These are phyloP conservation scores for Athene cunicularia DNA, from an alignment of 2,113 vertebrate genomes.

Conservation along the genomic window DNA sequence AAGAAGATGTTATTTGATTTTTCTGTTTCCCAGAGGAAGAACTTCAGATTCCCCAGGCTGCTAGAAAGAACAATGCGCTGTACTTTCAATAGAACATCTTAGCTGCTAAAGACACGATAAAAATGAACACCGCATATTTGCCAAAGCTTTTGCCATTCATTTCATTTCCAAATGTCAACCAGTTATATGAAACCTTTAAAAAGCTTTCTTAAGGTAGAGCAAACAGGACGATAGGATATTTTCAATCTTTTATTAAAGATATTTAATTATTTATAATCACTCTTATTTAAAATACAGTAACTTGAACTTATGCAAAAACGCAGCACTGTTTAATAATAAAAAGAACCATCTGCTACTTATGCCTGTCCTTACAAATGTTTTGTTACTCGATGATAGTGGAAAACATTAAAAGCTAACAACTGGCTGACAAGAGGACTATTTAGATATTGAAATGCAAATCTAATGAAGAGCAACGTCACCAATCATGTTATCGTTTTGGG, in stretches of 20 bases:
- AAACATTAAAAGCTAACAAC: slow-evolving; percentile 32
- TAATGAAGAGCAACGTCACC: slow-evolving; percentile 28
- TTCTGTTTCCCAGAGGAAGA: slow-evolving; percentile 52
- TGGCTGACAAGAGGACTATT: not conserved
- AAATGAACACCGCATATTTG: slow-evolving; percentile 60
- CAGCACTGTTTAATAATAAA: slow-evolving; percentile 23
- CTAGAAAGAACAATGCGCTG: slow-evolving; percentile 39
- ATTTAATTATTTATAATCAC: slow-evolving; percentile 45
- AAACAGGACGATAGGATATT: slow-evolving; percentile 41
- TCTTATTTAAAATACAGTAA: slow-evolving; percentile 34
- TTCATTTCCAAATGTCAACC: slow-evolving; percentile 77
- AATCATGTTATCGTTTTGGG: slow-evolving; percentile 16
- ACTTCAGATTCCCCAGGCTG: slow-evolving; percentile 44
- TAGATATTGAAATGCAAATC: slow-evolving; percentile 48
- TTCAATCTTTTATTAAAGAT: slow-evolving; percentile 30
- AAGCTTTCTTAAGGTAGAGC: slow-evolving; percentile 35
- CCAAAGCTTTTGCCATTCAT: slow-evolving; percentile 52
- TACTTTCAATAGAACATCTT: slow-evolving; percentile 30
- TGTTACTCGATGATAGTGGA: not conserved
- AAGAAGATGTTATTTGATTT: slow-evolving; percentile 71
- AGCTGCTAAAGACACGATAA: slow-evolving; percentile 48
- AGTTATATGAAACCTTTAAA: slow-evolving; percentile 49
- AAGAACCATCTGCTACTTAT: slow-evolving; percentile 20
- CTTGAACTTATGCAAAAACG: slow-evolving; percentile 30
- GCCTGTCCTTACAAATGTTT: slow-evolving; percentile 17